Base-by-base conservation (phyloP, 2,888 invertebrate species). In the Heliconius ismenius region DNA sequence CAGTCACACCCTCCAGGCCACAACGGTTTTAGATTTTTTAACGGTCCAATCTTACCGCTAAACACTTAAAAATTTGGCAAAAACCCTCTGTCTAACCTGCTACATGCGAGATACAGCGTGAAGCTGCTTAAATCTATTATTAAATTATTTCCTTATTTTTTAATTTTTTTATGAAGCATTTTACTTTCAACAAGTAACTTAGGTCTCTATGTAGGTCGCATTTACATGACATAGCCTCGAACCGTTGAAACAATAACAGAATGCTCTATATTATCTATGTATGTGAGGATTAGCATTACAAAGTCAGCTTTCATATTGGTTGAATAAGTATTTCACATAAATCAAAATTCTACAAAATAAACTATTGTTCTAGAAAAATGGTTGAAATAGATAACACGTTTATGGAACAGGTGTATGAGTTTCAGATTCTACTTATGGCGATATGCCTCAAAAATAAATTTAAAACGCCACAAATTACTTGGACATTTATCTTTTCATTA, bases 151-250 rank as follows among this genome's bases (percentile, higher is more conserved):
- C 6, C 21, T 11, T 39, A 21, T n/a, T 65, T n/a, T 65, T 36
- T 1, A 24, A 13, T n/a, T 36, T 65, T n/a, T 28, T 54, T 69
- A 3, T n/a, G 54, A 28, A 49, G n/a, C 28, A 18, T 54, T 58
- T 70, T 15, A 58, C 32, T 70, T 36, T n/a, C 7, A 70, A 21
- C 28, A 76, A 58, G 58, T 58, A 75, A 49, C 63, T 58, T 58
- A 60, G 58, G 36, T 70, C 63, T 21, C 21, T 73, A 76, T 78
- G 60, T 79, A 78, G 78, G 76, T 69, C 78, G 62, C 76, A 54
- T 79, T 79, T 78, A 76, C 79, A 79, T 79, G 76, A 76, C 75
- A 79, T 68, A 75, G 76, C 76, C 78, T 79, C 79, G 73, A 76
- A 78, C 74, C 54, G 39, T 67, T 69, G 60, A 78, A 72, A 79